These are phyloP conservation scores for Aphelenchoides bicaudatus DNA, from an alignment of 2,888 invertebrate genomes.

Conservation along the genomic window DNA sequence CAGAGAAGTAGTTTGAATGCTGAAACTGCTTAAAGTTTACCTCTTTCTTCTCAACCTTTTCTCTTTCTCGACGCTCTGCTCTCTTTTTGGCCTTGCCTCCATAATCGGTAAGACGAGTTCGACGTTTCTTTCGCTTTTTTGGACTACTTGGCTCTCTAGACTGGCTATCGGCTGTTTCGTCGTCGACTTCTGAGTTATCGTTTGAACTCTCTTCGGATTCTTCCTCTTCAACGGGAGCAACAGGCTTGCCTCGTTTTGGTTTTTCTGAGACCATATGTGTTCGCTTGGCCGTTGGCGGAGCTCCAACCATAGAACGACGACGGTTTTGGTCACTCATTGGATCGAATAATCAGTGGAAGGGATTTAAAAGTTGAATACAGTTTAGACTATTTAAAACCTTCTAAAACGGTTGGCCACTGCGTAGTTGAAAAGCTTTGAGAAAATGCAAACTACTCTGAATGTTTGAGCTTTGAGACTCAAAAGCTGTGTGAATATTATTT, in stretches of 20 bases:
- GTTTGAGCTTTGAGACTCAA: too few relatives aligned
- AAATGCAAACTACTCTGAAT: too few relatives aligned
- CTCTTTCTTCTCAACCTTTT: slow-evolving; percentile 7
- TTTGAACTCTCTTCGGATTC: slow-evolving; percentile 4
- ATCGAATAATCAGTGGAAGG: too few relatives aligned
- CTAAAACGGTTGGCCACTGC: too few relatives aligned
- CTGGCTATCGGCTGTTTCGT: slow-evolving; percentile 5
- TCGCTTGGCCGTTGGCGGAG: neutral
- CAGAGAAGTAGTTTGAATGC: neutral
- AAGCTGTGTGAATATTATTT: too few relatives aligned
- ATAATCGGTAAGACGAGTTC: slow-evolving; percentile 27
- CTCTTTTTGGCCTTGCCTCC: slow-evolving; percentile 23
- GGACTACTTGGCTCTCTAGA: slow-evolving; percentile 16
- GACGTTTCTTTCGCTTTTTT: slow-evolving; percentile 21
- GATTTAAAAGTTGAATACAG: too few relatives aligned
- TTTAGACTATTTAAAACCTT: too few relatives aligned
- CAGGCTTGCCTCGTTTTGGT: slow-evolving; percentile 6
- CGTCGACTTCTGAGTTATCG: slow-evolving; percentile 12
- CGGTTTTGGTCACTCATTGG: slow-evolving; percentile 15
- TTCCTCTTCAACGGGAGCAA: slow-evolving; percentile 7
- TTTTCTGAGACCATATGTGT: too few relatives aligned
- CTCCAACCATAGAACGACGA: slow-evolving; percentile 3
- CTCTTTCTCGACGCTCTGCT: slow-evolving; percentile 19
- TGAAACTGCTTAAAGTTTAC: neutral
- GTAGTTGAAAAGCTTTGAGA: too few relatives aligned